Evolutionary conservation across 2,797 vertebrate genomes (phyloP).

Genomic region (Prunella strophiata): DNA sequence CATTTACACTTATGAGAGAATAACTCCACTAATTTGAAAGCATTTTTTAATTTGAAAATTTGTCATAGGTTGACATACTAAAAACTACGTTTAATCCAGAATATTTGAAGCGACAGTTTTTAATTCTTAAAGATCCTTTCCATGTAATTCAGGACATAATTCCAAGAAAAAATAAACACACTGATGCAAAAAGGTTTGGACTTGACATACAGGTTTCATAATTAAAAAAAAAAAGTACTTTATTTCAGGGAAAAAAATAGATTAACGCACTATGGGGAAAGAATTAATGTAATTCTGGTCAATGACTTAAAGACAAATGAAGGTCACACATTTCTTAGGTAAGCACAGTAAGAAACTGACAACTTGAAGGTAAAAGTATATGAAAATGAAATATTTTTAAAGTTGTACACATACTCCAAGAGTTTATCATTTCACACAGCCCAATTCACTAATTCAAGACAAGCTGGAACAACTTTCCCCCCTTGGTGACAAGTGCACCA

Average conservation of each 20-base stretch:
- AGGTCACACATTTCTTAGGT: background rate
- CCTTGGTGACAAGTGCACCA: background rate
- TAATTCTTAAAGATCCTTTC: background rate
- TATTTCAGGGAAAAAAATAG: background rate
- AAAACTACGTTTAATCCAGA: background rate
- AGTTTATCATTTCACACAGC: background rate
- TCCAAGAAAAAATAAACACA: background rate
- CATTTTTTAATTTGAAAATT: background rate
- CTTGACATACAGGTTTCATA: background rate
- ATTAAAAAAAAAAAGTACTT: background rate
- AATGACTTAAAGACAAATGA: background rate
- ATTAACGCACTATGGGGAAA: background rate
- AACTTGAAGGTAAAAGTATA: background rate
- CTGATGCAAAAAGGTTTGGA: background rate
- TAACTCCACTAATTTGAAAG: background rate
- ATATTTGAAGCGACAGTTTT: background rate
- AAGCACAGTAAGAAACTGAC: background rate
- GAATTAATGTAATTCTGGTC: background rate
- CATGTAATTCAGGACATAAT: background rate
- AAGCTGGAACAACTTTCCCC: background rate
- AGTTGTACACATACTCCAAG: background rate
- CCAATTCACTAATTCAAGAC: background rate
- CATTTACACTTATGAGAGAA: background rate
- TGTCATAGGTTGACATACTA: background rate
- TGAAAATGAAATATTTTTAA: background rate